Conservation (phyloP, 2,797 vertebrate genomes). For the Amniataba percoides region DNA sequence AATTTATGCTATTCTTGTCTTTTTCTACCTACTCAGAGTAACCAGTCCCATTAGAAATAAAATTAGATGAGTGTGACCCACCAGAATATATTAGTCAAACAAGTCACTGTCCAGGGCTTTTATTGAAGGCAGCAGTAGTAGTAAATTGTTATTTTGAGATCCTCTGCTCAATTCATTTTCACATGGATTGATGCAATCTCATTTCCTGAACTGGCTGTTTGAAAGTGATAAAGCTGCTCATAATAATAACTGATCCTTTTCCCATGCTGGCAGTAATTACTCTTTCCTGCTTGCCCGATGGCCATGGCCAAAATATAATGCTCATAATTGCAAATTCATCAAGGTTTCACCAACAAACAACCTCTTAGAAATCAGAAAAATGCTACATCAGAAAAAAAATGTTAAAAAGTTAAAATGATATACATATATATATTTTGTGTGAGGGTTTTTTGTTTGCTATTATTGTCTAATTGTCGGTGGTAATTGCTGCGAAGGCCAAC, state of each 20-base stretch:
- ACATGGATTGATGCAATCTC: neutral
- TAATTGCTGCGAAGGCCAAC: conserved; percentile 46
- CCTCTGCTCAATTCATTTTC: neutral
- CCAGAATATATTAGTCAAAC: neutral
- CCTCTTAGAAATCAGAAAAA: conserved; percentile 3
- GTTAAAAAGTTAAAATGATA: conserved; percentile 2
- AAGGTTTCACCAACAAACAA: neutral
- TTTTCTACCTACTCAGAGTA: neutral
- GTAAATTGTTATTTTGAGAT: neutral
- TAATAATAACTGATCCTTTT: neutral
- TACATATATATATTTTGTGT: neutral
- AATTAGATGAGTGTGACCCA: neutral
- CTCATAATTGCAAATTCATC: neutral
- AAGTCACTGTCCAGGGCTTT: neutral
- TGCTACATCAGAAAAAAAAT: conserved; percentile 7
- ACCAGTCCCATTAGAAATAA: neutral
- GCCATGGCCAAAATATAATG: neutral
- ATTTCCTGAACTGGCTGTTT: conserved; percentile 10
- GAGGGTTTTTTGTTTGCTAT: conserved; percentile 18
- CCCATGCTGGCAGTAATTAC: neutral
- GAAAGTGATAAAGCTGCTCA: neutral
- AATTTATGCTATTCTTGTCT: neutral
- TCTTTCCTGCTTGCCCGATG: neutral
- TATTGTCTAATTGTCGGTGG: conserved; percentile 11
- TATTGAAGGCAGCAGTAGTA: neutral